phyloP scores from a whole-genome alignment of 2,888 invertebrate genomes.

The Tillus elongatus region DNA sequence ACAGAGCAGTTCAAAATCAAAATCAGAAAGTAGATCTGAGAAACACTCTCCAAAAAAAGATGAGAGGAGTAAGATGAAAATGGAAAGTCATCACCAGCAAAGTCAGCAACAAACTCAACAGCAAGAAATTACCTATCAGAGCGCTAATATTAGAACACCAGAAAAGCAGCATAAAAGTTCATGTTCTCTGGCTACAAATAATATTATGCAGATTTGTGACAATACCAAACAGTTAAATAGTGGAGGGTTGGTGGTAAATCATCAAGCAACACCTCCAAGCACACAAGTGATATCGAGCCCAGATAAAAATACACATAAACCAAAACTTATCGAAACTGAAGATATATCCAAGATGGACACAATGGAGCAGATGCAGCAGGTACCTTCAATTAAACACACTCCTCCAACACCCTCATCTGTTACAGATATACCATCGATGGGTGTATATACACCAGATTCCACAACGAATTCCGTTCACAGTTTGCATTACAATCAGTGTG shows the following conservation, averaged over 20 bases:
- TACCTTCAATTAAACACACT: slow-evolving; percentile 42
- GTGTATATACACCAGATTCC: slow-evolving; percentile 78
- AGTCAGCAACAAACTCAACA: slow-evolving; percentile 12
- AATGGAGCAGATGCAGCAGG: slow-evolving; percentile 31
- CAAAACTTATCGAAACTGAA: slow-evolving; percentile 19
- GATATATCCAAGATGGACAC: slow-evolving; percentile 13
- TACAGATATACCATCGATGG: slow-evolving; percentile 67
- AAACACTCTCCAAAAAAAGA: slow-evolving; percentile 29
- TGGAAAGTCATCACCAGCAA: neutral
- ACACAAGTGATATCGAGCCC: slow-evolving; percentile 5
- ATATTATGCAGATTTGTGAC: no score
- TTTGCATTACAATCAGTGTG: slow-evolving; percentile 69
- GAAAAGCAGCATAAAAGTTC: neutral
- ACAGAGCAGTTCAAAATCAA: slow-evolving; percentile 16
- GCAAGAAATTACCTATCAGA: slow-evolving; percentile 10
- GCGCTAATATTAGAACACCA: neutral
- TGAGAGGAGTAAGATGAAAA: slow-evolving; percentile 22
- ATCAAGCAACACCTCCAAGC: neutral
- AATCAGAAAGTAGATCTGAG: slow-evolving; percentile 22
- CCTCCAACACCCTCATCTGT: slow-evolving; percentile 43
- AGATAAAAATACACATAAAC: slow-evolving; percentile 18
- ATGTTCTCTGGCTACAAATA: no score
- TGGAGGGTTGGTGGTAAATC: neutral
- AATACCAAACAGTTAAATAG: neutral
- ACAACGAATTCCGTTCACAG: slow-evolving; percentile 74